Base-by-base conservation (phyloP, 2,797 vertebrate species). In the Atherinosoma microstoma region DNA sequence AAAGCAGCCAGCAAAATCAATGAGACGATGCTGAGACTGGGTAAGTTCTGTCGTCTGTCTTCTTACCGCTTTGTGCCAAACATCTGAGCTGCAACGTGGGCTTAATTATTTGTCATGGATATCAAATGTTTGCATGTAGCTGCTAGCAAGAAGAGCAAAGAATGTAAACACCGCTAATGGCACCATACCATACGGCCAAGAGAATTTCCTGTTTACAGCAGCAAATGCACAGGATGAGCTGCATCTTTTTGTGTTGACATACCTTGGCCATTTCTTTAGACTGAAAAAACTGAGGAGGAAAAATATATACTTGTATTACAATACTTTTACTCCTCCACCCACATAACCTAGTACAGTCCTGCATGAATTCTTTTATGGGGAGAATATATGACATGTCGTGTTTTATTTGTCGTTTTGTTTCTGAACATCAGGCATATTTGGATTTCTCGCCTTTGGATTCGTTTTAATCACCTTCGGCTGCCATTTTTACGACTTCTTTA, bases 1-100 rank as follows among this genome's bases (percentile, higher is more conserved):
- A 99, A 99, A 85, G 98, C 98, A 0, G 97, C 98, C 60, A 99
- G 98, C 89, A 99, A 99, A 94, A 99, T 99, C 93, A 99, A 99
- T 0, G 98, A 98, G 92, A 99, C 98, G 0, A 99, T 99, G 98
- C 91, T 99, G 81, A 95, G 98, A 29, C 94, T 99, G 1, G 98
- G 98, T 99, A 79, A 82, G 94, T 80, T 63, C 32, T 18, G 20
- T 59, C 24, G 3, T 60, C 51, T 68, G 35, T 54, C 58, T 5
- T 40, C 13, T 57, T 34, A 53, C 29, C 4, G n/a, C 15, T 8
- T 45, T 7, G 10, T n/a, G 2, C 4, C 1, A 72, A 62, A 6
- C 59, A 47, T 67, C 20, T 32, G 54, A 64, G 27, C 27, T 18
- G n/a, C 58, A 27, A 60, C 29, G 9, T 16, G 10, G 22, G 18